phyloP scores from a whole-genome alignment of 2,113 vertebrate genomes.

The Penelope pileata region DNA sequence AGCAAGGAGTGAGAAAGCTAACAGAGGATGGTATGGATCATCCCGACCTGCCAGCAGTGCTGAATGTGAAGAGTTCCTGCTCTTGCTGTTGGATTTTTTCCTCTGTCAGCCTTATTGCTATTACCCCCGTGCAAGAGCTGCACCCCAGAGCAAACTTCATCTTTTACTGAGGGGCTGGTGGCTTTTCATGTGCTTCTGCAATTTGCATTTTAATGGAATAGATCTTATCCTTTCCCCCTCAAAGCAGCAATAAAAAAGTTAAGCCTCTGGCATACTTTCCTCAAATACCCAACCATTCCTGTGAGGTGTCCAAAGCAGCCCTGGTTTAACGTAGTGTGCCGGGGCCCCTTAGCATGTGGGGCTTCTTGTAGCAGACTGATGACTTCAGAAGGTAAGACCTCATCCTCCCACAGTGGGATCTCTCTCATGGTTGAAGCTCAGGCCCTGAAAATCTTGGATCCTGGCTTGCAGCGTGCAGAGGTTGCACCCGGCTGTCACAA shows the following conservation, averaged over 20 bases:
- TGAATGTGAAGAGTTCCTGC: neutral
- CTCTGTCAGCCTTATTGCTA: neutral
- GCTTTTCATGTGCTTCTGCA: neutral
- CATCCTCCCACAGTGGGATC: neutral
- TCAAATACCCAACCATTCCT: neutral
- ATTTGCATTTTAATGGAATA: conserved; percentile 30
- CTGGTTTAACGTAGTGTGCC: neutral
- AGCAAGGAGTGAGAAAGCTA: neutral
- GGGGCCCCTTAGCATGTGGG: neutral
- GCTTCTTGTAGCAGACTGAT: neutral
- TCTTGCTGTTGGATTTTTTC: neutral
- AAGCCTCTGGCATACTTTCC: neutral
- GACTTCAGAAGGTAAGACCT: neutral
- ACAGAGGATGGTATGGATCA: neutral
- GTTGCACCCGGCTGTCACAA: neutral
- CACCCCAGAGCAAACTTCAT: neutral
- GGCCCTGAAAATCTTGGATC: neutral
- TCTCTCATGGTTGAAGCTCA: fast-evolving
- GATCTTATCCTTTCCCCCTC: neutral
- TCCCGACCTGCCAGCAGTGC: neutral
- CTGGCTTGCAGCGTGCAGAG: neutral
- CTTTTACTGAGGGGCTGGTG: neutral
- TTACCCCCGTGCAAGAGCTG: neutral
- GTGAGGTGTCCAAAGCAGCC: neutral
- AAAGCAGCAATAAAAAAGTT: neutral